These are phyloP conservation scores for Oncorhynchus mykiss DNA, from an alignment of 2,113 vertebrate species.

Conservation along the genomic window DNA sequence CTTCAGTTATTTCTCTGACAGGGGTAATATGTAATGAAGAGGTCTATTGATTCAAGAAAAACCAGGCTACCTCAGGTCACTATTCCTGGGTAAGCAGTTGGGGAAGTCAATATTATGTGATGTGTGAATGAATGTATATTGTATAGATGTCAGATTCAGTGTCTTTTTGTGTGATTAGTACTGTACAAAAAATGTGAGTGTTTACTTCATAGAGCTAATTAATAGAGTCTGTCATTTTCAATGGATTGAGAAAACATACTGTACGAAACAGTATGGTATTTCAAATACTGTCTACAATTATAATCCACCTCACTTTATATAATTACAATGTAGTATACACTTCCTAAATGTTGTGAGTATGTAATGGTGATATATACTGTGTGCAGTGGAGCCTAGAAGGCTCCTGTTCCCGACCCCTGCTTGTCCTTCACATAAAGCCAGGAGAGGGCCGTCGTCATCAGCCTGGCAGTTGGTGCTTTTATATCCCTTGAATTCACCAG, in stretches of 20 bases:
- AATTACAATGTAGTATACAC: neutral
- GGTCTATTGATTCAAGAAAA: slow-evolving; percentile 19
- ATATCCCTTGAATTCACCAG: slow-evolving; percentile 31
- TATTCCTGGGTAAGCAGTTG: neutral
- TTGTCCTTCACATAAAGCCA: slow-evolving; percentile 1
- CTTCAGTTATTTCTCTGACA: slow-evolving; percentile 17
- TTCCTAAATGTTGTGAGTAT: too few species aligned
- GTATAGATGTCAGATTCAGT: neutral
- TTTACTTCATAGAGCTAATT: too few species aligned
- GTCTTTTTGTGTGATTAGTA: neutral
- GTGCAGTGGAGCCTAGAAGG: neutral
- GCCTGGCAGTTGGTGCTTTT: slow-evolving; percentile 11
- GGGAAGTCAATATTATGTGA: neutral
- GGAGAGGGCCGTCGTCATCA: slow-evolving; percentile 20
- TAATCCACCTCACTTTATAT: neutral
- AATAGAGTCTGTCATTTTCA: too few species aligned
- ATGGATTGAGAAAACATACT: too few species aligned
- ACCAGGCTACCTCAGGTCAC: neutral
- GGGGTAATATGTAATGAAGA: slow-evolving; percentile 4
- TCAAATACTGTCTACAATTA: neutral
- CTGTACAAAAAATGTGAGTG: neutral
- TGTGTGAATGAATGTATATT: neutral
- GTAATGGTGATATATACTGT: too few species aligned
- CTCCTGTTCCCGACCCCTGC: neutral
- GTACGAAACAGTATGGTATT: neutral